phyloP scores from a whole-genome alignment of 2,888 invertebrate species.

The Smittia aterrima region DNA sequence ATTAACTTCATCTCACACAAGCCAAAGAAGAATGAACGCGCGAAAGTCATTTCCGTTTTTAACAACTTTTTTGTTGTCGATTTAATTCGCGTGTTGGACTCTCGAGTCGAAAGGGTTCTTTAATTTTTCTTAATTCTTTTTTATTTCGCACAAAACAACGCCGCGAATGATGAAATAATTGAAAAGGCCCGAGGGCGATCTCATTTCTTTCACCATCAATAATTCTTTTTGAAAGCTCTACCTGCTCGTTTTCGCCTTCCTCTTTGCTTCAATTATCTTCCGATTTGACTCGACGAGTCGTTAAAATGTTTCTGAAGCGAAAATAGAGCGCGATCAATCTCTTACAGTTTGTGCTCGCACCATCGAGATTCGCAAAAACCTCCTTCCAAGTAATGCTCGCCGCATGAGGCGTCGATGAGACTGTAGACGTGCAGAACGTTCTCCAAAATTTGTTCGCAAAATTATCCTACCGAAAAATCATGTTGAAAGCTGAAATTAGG shows the following conservation, averaged over 20 bases:
- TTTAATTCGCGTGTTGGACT: slow-evolving; percentile 3
- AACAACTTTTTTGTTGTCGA: slow-evolving; percentile 19
- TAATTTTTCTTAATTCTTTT: background rate
- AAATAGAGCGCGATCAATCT: background rate
- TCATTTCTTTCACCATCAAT: slow-evolving; percentile 23
- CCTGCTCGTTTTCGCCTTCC: background rate
- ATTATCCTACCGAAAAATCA: slow-evolving; percentile 9
- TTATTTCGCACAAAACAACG: background rate
- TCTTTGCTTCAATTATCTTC: background rate
- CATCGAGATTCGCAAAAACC: background rate
- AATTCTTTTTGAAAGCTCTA: slow-evolving; percentile 12
- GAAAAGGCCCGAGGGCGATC: slow-evolving; percentile 3
- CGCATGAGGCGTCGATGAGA: slow-evolving; percentile 17
- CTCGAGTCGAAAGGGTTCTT: background rate
- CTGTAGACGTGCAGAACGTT: slow-evolving; percentile 7
- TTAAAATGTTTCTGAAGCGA: background rate
- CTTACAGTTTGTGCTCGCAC: slow-evolving; percentile 12
- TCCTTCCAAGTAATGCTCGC: slow-evolving; percentile 4
- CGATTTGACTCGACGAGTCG: background rate
- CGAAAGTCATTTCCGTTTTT: slow-evolving; percentile 31
- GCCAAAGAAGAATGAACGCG: background rate
- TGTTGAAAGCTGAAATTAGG: slow-evolving; percentile 38
- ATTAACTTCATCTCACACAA: slow-evolving; percentile 5
- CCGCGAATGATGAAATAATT: slow-evolving; percentile 37
- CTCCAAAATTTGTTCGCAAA: background rate